Evolutionary conservation across 2,113 vertebrate genomes (phyloP).

Genomic region (Ceyx melanurus): DNA sequence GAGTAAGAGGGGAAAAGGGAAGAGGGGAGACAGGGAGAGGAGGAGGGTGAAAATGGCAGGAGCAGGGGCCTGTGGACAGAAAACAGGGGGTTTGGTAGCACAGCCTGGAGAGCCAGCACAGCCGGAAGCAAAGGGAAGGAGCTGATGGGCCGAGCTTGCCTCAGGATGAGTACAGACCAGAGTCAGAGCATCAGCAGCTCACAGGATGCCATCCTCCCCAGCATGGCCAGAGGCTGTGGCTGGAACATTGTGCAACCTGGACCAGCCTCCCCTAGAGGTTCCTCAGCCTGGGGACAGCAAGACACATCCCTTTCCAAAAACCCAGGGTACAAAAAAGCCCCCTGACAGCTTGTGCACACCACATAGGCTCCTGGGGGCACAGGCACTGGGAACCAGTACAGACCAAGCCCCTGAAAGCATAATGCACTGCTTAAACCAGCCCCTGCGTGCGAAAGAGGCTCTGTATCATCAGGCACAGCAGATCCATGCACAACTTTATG

Average conservation of each 20-base stretch:
- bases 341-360: neutral
- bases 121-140: neutral
- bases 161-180: neutral
- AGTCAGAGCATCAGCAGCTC: neutral
- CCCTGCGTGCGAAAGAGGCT: neutral
- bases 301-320: neutral
- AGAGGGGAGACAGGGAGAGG: constrained; percentile 4
- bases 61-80: neutral
- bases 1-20: constrained; percentile 59
- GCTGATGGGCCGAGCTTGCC: neutral
- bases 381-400: neutral
- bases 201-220: neutral
- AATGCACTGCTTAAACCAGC: neutral
- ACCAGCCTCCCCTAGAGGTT: neutral
- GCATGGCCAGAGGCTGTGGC: rapidly evolving
- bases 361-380: neutral
- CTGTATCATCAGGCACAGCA: neutral
- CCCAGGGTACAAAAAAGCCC: neutral
- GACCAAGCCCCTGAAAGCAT: neutral
- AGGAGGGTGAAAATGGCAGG: constrained; percentile 42
- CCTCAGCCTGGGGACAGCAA: neutral
- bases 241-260: neutral
- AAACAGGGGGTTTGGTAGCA: neutral
- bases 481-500: neutral
- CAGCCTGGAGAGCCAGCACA: neutral